phyloP scores from a whole-genome alignment of 1,140 invertebrate species.

The Aphelinus certus region DNA sequence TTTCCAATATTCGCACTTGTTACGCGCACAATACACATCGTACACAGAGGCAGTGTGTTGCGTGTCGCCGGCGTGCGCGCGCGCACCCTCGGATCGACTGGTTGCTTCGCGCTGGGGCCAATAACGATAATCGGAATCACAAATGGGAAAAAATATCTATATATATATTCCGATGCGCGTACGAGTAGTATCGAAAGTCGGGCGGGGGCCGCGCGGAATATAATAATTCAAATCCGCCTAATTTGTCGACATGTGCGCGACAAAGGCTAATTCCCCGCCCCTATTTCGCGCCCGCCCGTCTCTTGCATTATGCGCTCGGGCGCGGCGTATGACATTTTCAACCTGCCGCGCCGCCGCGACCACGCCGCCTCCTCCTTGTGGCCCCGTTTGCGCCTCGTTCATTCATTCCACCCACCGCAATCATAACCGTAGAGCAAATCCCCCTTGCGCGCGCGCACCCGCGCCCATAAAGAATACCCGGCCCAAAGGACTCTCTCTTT shows the following conservation, averaged over 20 bases:
- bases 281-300: neutral
- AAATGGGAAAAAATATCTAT: too few relatives aligned
- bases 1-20: too few relatives aligned
- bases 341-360: neutral
- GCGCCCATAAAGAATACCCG: too few relatives aligned
- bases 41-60: too few relatives aligned
- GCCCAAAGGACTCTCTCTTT: too few relatives aligned
- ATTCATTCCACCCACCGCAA: neutral
- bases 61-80: neutral
- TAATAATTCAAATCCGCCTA: conserved; percentile 22
- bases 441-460: neutral
- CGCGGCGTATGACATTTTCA: conserved; percentile 1
- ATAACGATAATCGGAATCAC: conserved; percentile 8
- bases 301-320: too few relatives aligned
- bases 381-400: too few relatives aligned
- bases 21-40: too few relatives aligned
- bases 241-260: conserved; percentile 20
- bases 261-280: conserved; percentile 11
- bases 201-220: neutral
- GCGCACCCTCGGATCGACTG: neutral
- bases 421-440: neutral
- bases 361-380: neutral
- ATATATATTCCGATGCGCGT: too few relatives aligned
- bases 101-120: neutral
- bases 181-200: too few relatives aligned